Evolutionary conservation across 2,888 invertebrate genomes (phyloP).

Genomic region (Synanthedon formicaeformis): DNA sequence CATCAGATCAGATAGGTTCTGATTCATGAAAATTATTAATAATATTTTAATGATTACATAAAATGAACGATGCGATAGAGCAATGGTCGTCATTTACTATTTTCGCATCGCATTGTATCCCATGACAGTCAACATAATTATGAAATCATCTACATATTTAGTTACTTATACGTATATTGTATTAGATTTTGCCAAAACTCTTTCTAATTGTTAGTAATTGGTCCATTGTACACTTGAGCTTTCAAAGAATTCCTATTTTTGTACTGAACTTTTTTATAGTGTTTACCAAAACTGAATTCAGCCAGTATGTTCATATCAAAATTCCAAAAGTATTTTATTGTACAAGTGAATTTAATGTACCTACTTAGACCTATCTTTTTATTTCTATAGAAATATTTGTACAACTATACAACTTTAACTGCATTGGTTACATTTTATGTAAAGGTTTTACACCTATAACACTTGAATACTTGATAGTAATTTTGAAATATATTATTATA

Average conservation of each 20-base stretch:
- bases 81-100: not conserved
- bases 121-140: slow-evolving; percentile 32
- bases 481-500: slow-evolving; percentile 35
- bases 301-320: slow-evolving; percentile 49
- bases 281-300: slow-evolving; percentile 28
- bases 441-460: slow-evolving; percentile 14
- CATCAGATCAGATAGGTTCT: no score
- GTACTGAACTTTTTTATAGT: slow-evolving; percentile 57
- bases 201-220: slow-evolving; percentile 31
- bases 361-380: no score
- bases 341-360: not conserved
- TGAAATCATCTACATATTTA: slow-evolving; percentile 8
- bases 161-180: slow-evolving; percentile 1
- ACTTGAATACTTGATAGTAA: slow-evolving; percentile 44
- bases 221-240: slow-evolving; percentile 66
- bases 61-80: no score
- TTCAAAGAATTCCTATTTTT: slow-evolving; percentile 64
- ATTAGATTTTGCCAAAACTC: slow-evolving; percentile 12
- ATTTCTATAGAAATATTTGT: no score
- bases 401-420: no score
- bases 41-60: no score
- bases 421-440: no score
- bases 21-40: no score
- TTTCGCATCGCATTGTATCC: slow-evolving; percentile 25
- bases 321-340: slow-evolving; percentile 31